Evolutionary conservation across 1,140 invertebrate species (phyloP).

Genomic region (Cydia amplana): DNA sequence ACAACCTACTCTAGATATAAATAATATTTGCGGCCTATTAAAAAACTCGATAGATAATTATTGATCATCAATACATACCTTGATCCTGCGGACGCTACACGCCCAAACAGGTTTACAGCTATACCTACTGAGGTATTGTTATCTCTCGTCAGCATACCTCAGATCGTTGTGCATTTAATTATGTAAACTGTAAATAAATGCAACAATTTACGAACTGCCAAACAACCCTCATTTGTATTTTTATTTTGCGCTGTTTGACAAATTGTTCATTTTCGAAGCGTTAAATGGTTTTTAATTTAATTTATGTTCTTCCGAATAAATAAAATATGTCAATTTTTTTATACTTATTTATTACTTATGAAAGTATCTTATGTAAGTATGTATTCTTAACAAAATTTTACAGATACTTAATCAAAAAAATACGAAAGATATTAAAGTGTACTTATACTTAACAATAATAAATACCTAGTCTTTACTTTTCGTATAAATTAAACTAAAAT

Average conservation of each 20-base stretch:
- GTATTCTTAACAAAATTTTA: too few relatives aligned
- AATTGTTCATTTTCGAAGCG: slow-evolving; percentile 38
- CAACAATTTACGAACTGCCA: slow-evolving; percentile 55
- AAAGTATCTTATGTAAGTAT: too few relatives aligned
- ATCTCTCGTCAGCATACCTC: slow-evolving; percentile 61
- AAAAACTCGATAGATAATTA: background rate
- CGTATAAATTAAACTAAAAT: too few relatives aligned
- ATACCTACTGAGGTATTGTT: slow-evolving; percentile 59
- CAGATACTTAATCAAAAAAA: too few relatives aligned
- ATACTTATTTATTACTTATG: slow-evolving; percentile 37
- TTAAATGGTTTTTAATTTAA: slow-evolving; percentile 10
- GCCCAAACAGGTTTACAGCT: slow-evolving; percentile 55
- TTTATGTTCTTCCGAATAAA: background rate
- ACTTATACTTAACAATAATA: background rate
- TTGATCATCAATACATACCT: background rate
- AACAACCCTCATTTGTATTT: slow-evolving; percentile 36
- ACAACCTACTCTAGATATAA: too few relatives aligned
- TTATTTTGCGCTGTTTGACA: slow-evolving; percentile 47
- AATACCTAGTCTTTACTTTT: too few relatives aligned
- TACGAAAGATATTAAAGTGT: too few relatives aligned
- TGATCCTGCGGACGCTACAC: slow-evolving; percentile 49
- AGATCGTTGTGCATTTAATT: slow-evolving; percentile 61
- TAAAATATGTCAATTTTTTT: slow-evolving; percentile 35
- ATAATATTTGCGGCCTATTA: too few relatives aligned
- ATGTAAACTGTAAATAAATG: slow-evolving; percentile 48